A percentile compares a stretch with the other conserved stretches of the same genome.
Conservation (phyloP, 1,140 invertebrate genomes). For the Ruditapes philippinarum region DNA sequence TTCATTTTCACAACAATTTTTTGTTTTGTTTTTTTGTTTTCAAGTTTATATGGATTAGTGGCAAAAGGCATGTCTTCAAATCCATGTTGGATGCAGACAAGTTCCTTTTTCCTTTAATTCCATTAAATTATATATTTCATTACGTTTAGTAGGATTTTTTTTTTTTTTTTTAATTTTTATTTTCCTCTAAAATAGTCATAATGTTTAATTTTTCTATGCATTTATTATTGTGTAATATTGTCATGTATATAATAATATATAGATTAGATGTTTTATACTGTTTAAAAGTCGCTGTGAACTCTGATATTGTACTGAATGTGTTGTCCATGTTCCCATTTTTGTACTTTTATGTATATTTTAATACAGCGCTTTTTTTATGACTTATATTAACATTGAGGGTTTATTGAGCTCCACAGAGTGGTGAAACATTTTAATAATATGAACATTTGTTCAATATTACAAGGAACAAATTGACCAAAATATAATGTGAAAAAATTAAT, state of each 20-base stretch:
- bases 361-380: neutral
- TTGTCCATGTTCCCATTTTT: neutral
- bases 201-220: constrained; percentile 24
- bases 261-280: constrained; percentile 34
- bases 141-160: neutral
- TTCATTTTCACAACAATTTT: neutral
- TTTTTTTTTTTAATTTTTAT: neutral
- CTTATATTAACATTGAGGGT: too few relatives aligned
- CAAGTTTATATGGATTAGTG: neutral
- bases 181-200: constrained; percentile 12
- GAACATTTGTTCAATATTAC: too few relatives aligned
- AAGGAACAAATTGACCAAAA: too few relatives aligned
- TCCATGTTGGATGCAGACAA: neutral
- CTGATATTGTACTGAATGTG: constrained; percentile 21
- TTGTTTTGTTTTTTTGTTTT: neutral
- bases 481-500: too few relatives aligned
- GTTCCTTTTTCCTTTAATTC: neutral
- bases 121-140: too few relatives aligned
- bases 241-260: constrained; percentile 32
- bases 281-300: neutral
- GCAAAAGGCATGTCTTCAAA: neutral
- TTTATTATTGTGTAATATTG: constrained; percentile 9
- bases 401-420: too few relatives aligned
- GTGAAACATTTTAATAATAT: too few relatives aligned
- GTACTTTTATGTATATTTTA: neutral